These are phyloP conservation scores for Gonioctena quinquepunctata DNA, from an alignment of 1,140 invertebrate genomes.

Conservation along the genomic window DNA sequence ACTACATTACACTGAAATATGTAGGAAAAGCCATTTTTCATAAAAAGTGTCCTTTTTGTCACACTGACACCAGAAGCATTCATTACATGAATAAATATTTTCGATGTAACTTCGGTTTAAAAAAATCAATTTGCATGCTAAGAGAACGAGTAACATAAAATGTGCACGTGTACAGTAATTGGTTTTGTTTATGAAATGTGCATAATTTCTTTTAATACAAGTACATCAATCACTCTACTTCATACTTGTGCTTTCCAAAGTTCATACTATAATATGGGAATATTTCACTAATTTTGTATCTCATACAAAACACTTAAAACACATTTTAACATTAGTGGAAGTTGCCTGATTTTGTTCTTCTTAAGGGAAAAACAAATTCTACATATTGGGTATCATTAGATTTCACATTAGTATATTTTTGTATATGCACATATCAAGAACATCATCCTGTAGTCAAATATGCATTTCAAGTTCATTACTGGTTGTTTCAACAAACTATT, in stretches of 20 bases:
- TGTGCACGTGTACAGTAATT: too few relatives aligned
- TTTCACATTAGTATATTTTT: background rate
- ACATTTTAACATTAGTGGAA: constrained; percentile 24
- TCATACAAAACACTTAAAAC: constrained; percentile 23
- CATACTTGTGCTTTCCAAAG: constrained; percentile 4
- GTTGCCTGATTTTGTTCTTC: constrained; percentile 21
- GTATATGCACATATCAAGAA: background rate
- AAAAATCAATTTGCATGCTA: too few relatives aligned
- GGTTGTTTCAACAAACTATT: background rate
- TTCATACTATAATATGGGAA: constrained; percentile 3
- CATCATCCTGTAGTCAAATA: background rate
- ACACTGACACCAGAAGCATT: too few relatives aligned
- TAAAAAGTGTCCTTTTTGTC: too few relatives aligned
- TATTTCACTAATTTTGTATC: constrained; percentile 24
- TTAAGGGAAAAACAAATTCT: constrained; percentile 25
- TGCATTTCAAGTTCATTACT: background rate
- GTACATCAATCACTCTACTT: background rate
- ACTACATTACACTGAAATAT: too few relatives aligned
- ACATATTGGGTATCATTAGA: constrained; percentile 7
- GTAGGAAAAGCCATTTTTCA: too few relatives aligned
- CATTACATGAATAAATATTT: too few relatives aligned
- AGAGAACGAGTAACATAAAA: too few relatives aligned
- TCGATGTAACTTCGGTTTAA: too few relatives aligned
- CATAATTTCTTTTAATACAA: too few relatives aligned
- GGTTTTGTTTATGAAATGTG: too few relatives aligned